A percentile compares a stretch with the other conserved stretches of the same genome.
These are phyloP conservation scores for Rhinogobio ventralis DNA, from an alignment of 2,797 vertebrate species.

Conservation along the genomic window DNA sequence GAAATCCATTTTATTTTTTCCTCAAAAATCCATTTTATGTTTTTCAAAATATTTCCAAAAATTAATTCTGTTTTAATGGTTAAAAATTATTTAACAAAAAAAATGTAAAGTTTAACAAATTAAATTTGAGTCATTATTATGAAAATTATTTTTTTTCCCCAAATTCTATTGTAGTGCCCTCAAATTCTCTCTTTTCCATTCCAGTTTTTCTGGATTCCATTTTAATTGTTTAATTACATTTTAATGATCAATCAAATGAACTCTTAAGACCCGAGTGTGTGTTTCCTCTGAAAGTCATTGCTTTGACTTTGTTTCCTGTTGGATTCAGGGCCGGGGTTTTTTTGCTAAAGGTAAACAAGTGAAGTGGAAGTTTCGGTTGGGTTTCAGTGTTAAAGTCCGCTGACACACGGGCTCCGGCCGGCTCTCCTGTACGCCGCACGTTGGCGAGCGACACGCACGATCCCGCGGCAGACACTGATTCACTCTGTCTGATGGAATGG, in stretches of 20 bases:
- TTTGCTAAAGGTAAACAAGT: neutral
- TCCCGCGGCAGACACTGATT: conserved; percentile 55
- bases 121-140: too few relatives aligned
- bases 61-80: too few relatives aligned
- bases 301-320: neutral
- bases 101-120: too few relatives aligned
- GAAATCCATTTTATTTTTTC: too few relatives aligned
- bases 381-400: neutral
- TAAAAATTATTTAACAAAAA: too few relatives aligned
- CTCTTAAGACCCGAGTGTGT: neutral
- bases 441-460: conserved; percentile 63
- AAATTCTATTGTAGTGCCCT: neutral
- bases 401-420: neutral
- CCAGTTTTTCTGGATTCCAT: neutral
- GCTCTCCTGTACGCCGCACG: conserved; percentile 48
- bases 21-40: too few relatives aligned
- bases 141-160: neutral
- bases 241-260: neutral
- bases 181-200: too few relatives aligned
- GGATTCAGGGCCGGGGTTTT: neutral
- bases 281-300: neutral
- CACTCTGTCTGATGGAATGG: conserved; percentile 69
- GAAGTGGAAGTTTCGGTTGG: neutral
- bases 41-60: too few relatives aligned
- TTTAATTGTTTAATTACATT: neutral